Evolutionary conservation across 2,797 vertebrate species (phyloP), one percentile per base, ranked within the genome.

Genomic region (Falco naumanni): DNA sequence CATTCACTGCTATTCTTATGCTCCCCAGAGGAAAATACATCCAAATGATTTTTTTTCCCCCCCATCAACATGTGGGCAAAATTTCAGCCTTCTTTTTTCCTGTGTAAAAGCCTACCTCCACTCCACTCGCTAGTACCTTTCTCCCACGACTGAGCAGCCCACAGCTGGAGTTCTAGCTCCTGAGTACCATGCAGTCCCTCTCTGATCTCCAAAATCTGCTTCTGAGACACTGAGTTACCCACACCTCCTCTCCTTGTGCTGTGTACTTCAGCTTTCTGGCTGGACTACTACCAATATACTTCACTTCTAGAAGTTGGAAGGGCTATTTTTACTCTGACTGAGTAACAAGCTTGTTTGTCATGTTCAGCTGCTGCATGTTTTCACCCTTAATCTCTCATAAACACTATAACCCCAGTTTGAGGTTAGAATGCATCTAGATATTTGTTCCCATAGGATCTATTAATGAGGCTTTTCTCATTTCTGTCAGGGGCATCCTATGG

Each of bases 11-110:
- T 84, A 8, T 69, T 86, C 22, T 51, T 51, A 54, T 87, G 79
- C 84, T 4, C 17, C 2, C 4, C 9, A 25, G 13, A 84, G 50
- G 9, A 72, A 64, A 45, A 64, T 51, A 24, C 4, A 43, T 51
- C 13, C 9, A 72, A 79, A 31, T 7, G 25, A 5, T 51, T 45
- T 29, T 17, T 34, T 37, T 34, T 34, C 31, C 4, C 3, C 5
- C 3, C 5, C 3, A 9, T 54, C 59, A 69, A 72, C 9, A 29
- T 0, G 0, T 41, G 11, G 63, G 13, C 6, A 65, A 39, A 80
- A 69, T 54, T 56, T 80, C 16, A 57, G 13, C 8, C 5, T n/a
- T 50, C n/a, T 63, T 25, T 43, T 45, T 47, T 57, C 20, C 31
- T 31, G 0, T 17, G 7, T 19, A 54, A 81, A 90, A 75, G 1